Conservation (phyloP, 2,888 invertebrate genomes). For the Tipula vernalis region DNA sequence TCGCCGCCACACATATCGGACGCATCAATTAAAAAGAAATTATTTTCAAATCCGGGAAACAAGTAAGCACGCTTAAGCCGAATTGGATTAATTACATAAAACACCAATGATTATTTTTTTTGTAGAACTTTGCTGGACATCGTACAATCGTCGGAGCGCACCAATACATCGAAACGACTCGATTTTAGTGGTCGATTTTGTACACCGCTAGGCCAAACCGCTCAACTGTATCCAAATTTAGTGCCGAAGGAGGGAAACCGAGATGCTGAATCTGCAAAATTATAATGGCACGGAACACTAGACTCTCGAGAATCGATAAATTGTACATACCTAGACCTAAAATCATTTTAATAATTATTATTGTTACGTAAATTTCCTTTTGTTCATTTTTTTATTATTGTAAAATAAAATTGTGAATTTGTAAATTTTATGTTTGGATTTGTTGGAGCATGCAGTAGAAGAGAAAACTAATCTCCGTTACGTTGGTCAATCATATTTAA, state of each 20-base stretch:
- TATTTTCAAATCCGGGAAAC: slow-evolving; percentile 25
- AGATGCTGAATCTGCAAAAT: slow-evolving; percentile 13
- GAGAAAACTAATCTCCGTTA: no score
- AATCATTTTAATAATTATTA: not conserved
- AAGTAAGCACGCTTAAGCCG: slow-evolving; percentile 19
- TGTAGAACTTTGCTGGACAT: slow-evolving; percentile 42
- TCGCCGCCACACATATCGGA: slow-evolving; percentile 56
- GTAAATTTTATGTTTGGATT: not conserved
- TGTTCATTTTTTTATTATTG: not conserved
- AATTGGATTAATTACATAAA: not conserved
- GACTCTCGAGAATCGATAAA: not conserved
- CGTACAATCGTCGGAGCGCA: slow-evolving; percentile 40
- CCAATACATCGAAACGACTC: slow-evolving; percentile 35
- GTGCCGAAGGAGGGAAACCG: slow-evolving; percentile 26
- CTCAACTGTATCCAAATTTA: slow-evolving; percentile 64
- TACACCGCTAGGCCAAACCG: slow-evolving; percentile 44
- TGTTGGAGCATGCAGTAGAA: not conserved
- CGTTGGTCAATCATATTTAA: no score
- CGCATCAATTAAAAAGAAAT: slow-evolving; percentile 21
- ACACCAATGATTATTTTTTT: not conserved
- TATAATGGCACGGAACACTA: not conserved
- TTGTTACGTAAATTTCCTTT: not conserved
- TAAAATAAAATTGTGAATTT: not conserved
- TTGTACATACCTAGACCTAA: not conserved
- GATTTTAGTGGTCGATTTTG: slow-evolving; percentile 57